Base-by-base conservation (phyloP, 2,888 invertebrate species). In the Aproaerema taeniolella region DNA sequence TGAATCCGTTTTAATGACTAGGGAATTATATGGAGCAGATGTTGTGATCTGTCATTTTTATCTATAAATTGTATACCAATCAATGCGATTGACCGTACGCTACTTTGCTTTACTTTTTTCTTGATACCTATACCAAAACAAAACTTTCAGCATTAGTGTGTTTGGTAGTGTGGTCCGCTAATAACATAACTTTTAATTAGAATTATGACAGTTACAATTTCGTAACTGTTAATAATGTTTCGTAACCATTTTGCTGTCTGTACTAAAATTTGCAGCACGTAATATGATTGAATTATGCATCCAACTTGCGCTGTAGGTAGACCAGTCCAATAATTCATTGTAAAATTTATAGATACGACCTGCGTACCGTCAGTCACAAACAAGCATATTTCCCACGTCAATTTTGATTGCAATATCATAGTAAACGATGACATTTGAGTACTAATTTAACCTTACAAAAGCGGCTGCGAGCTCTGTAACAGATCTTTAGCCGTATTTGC, bases 331-430 rank as follows among this genome's bases (percentile, higher is more conserved):
- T 79, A 80, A 74, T 74, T 80, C 73, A 82, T 78, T 77, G 70
- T 65, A 72, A 63, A 79, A 81, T 83, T 79, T 81, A 82, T 82
- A 61, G 76, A 54, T 64, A 57, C 72, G 67, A 65, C 58, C 58
- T 65, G 65, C 58, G 61, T 67, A 55, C 63, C 58, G 61, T 64
- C 65, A 65, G 66, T 66, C 63, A 73, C 81, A 86, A 86, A 86
- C 76, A 75, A 82, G 78, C 72, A 73, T 78, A 81, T 80, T 85
- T 85, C 85, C 81, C 83, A 86, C 71, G 82, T 83, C 79, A 76
- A 68, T 73, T 79, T 81, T 81, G 81, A 83, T 81, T 79, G 78
- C 74, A 71, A 79, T 82, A 79, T 85, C 76, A 79, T 78, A 73
- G 72, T 77, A 68, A 76, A 71, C 72, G 77, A 81, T 78, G 81